Evolutionary conservation across 2,888 invertebrate species (phyloP).

Genomic region (Drosophila multiciliata): DNA sequence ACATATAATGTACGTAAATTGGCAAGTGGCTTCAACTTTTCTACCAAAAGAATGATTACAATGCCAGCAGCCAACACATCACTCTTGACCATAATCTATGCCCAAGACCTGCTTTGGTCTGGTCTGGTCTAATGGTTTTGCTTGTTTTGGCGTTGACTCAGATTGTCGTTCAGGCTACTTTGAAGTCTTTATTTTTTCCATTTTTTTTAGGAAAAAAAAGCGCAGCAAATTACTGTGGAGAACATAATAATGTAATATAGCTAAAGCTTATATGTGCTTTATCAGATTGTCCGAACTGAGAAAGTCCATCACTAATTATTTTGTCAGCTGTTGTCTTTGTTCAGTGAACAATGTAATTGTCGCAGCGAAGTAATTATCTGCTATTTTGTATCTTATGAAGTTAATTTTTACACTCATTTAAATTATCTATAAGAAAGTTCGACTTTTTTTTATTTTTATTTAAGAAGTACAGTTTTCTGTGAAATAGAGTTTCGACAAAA

Average conservation of each 20-base stretch:
- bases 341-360: not conserved
- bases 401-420: not conserved
- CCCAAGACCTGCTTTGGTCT: slow-evolving; percentile 12
- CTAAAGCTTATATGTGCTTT: not conserved
- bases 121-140: slow-evolving; percentile 54
- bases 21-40: slow-evolving; percentile 20
- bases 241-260: slow-evolving; percentile 5
- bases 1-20: not conserved
- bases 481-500: not conserved
- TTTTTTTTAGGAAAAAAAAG: slow-evolving; percentile 8
- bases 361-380: not conserved
- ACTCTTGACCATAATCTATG: slow-evolving; percentile 51
- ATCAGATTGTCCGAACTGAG: not conserved
- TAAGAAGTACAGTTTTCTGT: not conserved
- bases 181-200: slow-evolving; percentile 27
- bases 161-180: slow-evolving; percentile 39
- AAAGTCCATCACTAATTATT: not conserved
- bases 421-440: not conserved
- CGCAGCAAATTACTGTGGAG: not conserved
- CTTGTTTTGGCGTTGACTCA: slow-evolving; percentile 44
- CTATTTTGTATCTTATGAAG: not conserved
- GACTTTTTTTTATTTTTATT: not conserved
- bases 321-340: not conserved
- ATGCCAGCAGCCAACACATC: slow-evolving; percentile 42
- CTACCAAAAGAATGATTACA: slow-evolving; percentile 48